Percentiles rank a stretch among this genome's conserved stretches.
Conservation (phyloP, 30 jellyfish, hydroid and myxozoan genomes). For the Chrysaora quinquecirrha region DNA sequence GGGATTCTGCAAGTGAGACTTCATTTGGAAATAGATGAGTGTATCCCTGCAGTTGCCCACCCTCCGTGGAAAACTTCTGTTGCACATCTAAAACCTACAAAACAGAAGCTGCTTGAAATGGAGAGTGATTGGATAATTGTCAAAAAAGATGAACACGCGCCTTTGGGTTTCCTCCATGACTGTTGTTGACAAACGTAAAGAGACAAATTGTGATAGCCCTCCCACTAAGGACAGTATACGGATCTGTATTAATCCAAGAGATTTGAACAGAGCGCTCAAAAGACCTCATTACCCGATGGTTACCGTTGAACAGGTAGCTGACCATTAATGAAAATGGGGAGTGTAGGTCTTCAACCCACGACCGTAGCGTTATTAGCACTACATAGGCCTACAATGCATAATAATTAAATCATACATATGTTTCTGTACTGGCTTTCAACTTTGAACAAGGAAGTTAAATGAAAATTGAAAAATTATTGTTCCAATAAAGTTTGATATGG, state of each 20-base stretch:
- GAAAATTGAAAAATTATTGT: too few species aligned
- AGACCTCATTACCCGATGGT: constrained; percentile 46
- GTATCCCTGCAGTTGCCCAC: too few species aligned
- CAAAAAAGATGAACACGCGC: constrained; percentile 38
- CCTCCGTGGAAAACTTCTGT: constrained; percentile 21
- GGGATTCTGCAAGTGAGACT: too few species aligned
- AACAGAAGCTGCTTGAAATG: constrained; percentile 43
- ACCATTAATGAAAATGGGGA: too few species aligned
- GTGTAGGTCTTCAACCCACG: too few species aligned
- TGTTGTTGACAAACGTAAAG: constrained; percentile 57
- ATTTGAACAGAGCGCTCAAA: constrained; percentile 16
- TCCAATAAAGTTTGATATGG: too few species aligned
- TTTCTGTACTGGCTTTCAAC: too few species aligned
- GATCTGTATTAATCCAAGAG: constrained; percentile 52
- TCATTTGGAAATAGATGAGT: too few species aligned
- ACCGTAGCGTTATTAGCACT: too few species aligned
- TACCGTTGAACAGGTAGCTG: constrained; percentile 55
- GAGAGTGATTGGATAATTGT: constrained; percentile 45
- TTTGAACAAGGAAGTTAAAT: too few species aligned
- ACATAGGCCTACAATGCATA: too few species aligned
- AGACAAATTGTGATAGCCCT: constrained; percentile 28
- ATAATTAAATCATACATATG: too few species aligned
- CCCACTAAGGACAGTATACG: constrained; percentile 57
- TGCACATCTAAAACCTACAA: constrained; percentile 38
- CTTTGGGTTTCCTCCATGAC: constrained; percentile 58